These are phyloP conservation scores for Echinarachnius parma DNA, from an alignment of 53 echinoderm and acorn worm genomes.

Conservation along the genomic window DNA sequence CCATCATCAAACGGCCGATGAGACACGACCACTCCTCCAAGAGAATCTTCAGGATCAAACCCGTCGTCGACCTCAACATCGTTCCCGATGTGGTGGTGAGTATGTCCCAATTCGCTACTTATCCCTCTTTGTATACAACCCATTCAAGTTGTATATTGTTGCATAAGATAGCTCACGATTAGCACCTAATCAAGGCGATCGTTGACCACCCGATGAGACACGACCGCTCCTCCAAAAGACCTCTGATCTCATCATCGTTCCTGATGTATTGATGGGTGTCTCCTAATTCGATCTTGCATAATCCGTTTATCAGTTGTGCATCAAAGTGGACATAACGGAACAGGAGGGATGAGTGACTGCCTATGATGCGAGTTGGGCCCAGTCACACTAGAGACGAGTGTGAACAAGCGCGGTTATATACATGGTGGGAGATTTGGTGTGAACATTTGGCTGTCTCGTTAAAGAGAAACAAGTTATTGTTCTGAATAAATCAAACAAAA, in stretches of 20 bases:
- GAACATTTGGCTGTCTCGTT: constrained; percentile 41
- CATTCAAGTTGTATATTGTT: too few species aligned
- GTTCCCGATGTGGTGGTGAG: constrained; percentile 45
- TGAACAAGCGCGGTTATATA: constrained; percentile 52
- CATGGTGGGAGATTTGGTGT: constrained; percentile 50
- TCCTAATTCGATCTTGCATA: too few species aligned
- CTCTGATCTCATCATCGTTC: too few species aligned
- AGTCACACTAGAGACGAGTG: constrained; percentile 17
- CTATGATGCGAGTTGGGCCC: constrained; percentile 56
- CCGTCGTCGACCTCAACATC: constrained; percentile 49
- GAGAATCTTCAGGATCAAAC: constrained; percentile 43
- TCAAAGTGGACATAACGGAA: too few species aligned
- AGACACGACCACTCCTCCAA: constrained; percentile 48
- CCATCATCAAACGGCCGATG: constrained; percentile 53
- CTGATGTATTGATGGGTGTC: too few species aligned
- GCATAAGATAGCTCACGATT: constrained; percentile 8
- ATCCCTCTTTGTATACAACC: too few species aligned
- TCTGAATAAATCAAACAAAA: too few species aligned
- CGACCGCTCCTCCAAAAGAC: constrained; percentile 18
- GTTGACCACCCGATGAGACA: constrained; percentile 42
- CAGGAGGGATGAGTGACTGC: constrained; percentile 51
- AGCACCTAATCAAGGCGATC: constrained; percentile 38
- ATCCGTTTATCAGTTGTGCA: too few species aligned
- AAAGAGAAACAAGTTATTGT: too few species aligned
- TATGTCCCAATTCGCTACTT: too few species aligned